Evolutionary conservation across 2,113 vertebrate genomes (phyloP).

Genomic region (Capreolus pygargus): DNA sequence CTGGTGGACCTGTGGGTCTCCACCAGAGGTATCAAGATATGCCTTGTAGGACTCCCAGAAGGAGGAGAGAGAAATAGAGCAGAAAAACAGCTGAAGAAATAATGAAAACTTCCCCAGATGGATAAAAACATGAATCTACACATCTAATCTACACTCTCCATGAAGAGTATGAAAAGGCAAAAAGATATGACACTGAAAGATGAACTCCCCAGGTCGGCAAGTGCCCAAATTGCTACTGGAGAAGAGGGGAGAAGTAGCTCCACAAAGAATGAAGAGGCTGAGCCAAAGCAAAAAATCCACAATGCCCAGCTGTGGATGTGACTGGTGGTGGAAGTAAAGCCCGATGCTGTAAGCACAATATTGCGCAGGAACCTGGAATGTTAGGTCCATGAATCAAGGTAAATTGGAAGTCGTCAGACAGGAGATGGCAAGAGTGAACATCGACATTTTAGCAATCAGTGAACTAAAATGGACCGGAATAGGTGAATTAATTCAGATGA

Average conservation of each 20-base stretch:
- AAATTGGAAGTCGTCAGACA: background rate
- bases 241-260: background rate
- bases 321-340: background rate
- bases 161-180: background rate
- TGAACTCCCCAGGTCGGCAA: rapidly evolving
- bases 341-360: rapidly evolving
- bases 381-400: background rate
- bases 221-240: rapidly evolving
- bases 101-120: no score
- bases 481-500: background rate
- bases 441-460: background rate
- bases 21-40: rapidly evolving
- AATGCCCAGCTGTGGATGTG: rapidly evolving
- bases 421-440: background rate
- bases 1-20: background rate
- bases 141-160: background rate
- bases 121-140: background rate
- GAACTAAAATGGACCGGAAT: rapidly evolving
- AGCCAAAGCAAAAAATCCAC: background rate
- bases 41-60: rapidly evolving
- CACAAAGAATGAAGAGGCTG: background rate
- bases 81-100: background rate
- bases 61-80: background rate
- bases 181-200: background rate
- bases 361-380: rapidly evolving